These are phyloP conservation scores for Hyperopisus bebe DNA, from an alignment of 2,113 vertebrate genomes.

Conservation along the genomic window DNA sequence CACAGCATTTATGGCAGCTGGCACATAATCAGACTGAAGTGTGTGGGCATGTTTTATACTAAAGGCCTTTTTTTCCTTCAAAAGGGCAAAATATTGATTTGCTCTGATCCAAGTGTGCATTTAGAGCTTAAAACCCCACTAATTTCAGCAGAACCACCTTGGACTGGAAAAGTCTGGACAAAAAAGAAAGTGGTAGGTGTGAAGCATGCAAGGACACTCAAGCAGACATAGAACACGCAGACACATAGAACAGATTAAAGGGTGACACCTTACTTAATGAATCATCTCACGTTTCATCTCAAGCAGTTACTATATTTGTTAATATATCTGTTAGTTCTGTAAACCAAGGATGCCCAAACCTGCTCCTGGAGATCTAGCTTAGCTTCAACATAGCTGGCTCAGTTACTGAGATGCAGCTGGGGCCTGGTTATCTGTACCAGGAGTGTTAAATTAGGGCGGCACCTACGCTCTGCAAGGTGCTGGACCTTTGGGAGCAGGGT, in stretches of 20 bases:
- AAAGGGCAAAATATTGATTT: slow-evolving; percentile 18
- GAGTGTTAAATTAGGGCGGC: no score
- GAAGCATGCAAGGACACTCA: not conserved
- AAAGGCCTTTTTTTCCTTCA: not conserved
- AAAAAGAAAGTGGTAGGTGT: not conserved
- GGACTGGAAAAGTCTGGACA: not conserved
- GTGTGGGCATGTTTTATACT: not conserved
- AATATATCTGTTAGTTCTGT: not conserved
- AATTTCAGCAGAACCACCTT: not conserved
- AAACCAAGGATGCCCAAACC: not conserved
- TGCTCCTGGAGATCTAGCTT: no score
- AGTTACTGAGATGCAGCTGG: no score
- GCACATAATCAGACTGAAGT: not conserved
- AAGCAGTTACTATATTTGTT: not conserved
- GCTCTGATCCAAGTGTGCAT: not conserved
- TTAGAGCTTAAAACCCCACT: not conserved
- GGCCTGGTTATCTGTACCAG: no score
- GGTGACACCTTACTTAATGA: not conserved
- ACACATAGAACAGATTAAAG: not conserved
- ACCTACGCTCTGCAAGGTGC: no score
- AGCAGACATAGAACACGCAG: not conserved
- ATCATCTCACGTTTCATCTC: not conserved
- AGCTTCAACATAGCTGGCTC: no score
- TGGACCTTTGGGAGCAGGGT: not conserved
- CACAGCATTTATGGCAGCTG: not conserved